Evolutionary conservation across 2,797 vertebrate species (phyloP), one percentile per base, ranked within the genome.

Genomic region (Odontamblyopus rebecca): DNA sequence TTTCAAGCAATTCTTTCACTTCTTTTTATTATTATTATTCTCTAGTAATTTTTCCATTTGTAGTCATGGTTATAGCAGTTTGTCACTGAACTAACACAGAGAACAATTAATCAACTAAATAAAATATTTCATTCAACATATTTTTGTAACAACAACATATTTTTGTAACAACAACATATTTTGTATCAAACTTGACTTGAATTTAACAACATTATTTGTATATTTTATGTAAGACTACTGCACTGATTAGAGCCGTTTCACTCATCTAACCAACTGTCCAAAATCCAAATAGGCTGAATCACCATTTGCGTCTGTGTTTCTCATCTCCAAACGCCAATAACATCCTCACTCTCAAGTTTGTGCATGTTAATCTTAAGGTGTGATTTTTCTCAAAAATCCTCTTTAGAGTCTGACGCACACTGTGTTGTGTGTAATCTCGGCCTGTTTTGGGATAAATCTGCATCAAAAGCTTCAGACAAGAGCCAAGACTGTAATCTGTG

Each of bases 401-500:
- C 54, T 66, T 73, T 68, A 53, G 35, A 61, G 72, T 53, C 57
- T 70, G 76, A 76, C 71, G 72, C 67, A 70, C 67, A 70, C 32
- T 61, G 59, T 32, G 19, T 15, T 68, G 70, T 76, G 70, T 79
- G 81, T 78, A 75, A 75, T 85, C 77, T 79, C 67, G 16, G 72
- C 75, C 79, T 72, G 68, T 79, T 63, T 75, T 68, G 44, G 71
- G 69, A 81, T 85, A 88, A 86, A 89, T 83, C 83, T 87, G 67
- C 5, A 26, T 72, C 74, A 75, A 84, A 65, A 82, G 76, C 86
- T 79, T 73, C 67, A 80, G 81, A 85, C 80, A 74, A 82, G 74
- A 85, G 83, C 89, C 83, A 89, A 81, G 69, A 68, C 75, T 85
- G 65, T 89, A 88, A 89, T 89, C 88, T 87, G 83, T 74, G 81